A percentile compares a stretch with the other conserved stretches of the same genome.
Evolutionary conservation across 2,113 vertebrate species (phyloP).

Genomic region (Equus przewalskii): DNA sequence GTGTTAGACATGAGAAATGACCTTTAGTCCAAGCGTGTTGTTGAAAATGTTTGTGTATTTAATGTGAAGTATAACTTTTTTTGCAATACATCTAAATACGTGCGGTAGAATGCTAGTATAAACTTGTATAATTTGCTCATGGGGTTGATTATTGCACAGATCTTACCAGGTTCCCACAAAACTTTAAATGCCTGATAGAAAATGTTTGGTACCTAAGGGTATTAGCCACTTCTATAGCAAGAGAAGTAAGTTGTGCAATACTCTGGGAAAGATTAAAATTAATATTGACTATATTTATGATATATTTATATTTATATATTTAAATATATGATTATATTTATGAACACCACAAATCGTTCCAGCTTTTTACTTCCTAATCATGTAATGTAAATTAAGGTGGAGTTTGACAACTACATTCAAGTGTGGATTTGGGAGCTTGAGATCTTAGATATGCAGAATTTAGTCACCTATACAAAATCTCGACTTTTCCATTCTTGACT

Average conservation of each 20-base stretch:
- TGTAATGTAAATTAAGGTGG: not conserved
- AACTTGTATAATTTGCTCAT: not conserved
- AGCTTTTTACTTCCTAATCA: not conserved
- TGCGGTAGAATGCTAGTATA: not conserved
- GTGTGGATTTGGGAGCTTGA: not conserved
- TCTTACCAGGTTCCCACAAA: not conserved
- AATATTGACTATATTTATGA: not conserved
- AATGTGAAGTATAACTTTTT: not conserved
- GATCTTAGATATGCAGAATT: not conserved
- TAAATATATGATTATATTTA: too few species aligned
- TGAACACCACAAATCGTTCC: not conserved
- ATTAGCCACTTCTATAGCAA: not conserved
- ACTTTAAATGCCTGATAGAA: not conserved
- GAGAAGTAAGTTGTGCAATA: not conserved
- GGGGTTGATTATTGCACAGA: not conserved
- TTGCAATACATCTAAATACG: not conserved
- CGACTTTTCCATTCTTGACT: not conserved
- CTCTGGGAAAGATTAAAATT: conserved; percentile 34
- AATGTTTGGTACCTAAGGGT: not conserved
- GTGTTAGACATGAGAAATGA: not conserved
- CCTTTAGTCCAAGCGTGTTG: not conserved
- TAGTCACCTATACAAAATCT: not conserved
- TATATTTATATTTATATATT: too few species aligned
- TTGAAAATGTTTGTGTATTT: not conserved
- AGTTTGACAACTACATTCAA: not conserved